Conservation (phyloP, 1,140 invertebrate genomes). For the Eurosta solidaginis region DNA sequence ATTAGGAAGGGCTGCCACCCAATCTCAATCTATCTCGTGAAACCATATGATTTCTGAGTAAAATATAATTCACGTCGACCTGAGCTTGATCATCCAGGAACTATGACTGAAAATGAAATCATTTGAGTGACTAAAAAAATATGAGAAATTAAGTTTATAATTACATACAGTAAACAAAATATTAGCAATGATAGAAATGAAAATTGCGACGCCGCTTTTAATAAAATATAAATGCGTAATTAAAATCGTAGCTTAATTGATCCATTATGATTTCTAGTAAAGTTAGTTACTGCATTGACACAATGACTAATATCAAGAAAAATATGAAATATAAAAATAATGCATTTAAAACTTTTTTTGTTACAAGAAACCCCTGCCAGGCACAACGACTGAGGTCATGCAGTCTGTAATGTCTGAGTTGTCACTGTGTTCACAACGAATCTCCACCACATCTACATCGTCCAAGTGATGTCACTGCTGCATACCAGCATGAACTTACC, state of each 20-base stretch:
- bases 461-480: constrained; percentile 9
- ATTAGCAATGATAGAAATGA: no score
- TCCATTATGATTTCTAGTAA: background rate
- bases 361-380: background rate
- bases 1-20: no score
- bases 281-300: background rate
- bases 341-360: background rate
- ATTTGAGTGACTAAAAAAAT: no score
- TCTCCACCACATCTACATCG: no score
- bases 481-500: background rate
- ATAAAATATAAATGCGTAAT: background rate
- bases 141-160: no score
- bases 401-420: background rate
- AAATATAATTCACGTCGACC: no score
- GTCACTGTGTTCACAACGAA: background rate
- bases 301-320: background rate
- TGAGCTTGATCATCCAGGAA: no score
- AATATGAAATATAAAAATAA: background rate
- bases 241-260: background rate
- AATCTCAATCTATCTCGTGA: no score
- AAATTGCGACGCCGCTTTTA: background rate
- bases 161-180: no score
- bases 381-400: background rate
- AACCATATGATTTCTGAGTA: no score
- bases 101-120: no score